These are phyloP conservation scores for Hozukius guyotensis DNA, from an alignment of 2,797 vertebrate species.

Conservation along the genomic window DNA sequence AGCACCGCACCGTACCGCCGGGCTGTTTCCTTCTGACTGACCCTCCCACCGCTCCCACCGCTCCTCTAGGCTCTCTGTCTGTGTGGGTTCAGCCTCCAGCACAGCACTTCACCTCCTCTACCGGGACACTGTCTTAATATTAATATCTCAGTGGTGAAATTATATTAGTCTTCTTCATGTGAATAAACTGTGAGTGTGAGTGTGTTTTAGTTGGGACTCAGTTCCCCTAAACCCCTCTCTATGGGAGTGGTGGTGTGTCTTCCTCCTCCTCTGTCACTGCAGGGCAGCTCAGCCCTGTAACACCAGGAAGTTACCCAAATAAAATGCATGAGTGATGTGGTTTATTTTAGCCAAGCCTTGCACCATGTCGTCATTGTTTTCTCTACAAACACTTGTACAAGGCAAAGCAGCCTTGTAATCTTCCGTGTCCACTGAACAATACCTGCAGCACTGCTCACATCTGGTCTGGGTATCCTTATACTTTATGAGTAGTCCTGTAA, in stretches of 20 bases:
- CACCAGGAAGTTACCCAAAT: constrained; percentile 78
- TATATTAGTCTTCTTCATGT: not conserved
- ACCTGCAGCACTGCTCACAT: not conserved
- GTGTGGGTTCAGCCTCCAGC: not conserved
- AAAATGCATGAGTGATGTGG: not conserved
- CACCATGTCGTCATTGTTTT: constrained; percentile 16
- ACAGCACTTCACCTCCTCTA: not conserved
- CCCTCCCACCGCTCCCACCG: constrained; percentile 64
- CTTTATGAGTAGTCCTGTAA: no score
- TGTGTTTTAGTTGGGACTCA: not conserved
- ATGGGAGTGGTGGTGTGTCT: constrained; percentile 38
- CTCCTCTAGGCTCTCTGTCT: not conserved
- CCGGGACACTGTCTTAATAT: not conserved
- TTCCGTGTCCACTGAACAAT: no score
- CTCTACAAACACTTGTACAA: not conserved
- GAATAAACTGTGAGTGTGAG: not conserved
- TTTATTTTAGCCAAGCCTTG: constrained; percentile 1
- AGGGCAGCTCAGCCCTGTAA: constrained; percentile 27
- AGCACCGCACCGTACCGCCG: no score
- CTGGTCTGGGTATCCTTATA: no score
- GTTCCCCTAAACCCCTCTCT: not conserved
- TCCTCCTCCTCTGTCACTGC: constrained; percentile 49
- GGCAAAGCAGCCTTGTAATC: no score
- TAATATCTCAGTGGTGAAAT: not conserved
- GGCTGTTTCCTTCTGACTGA: constrained; percentile 28